These are phyloP conservation scores for Drosophila ambigua DNA, from an alignment of 1,140 invertebrate genomes.

Conservation along the genomic window DNA sequence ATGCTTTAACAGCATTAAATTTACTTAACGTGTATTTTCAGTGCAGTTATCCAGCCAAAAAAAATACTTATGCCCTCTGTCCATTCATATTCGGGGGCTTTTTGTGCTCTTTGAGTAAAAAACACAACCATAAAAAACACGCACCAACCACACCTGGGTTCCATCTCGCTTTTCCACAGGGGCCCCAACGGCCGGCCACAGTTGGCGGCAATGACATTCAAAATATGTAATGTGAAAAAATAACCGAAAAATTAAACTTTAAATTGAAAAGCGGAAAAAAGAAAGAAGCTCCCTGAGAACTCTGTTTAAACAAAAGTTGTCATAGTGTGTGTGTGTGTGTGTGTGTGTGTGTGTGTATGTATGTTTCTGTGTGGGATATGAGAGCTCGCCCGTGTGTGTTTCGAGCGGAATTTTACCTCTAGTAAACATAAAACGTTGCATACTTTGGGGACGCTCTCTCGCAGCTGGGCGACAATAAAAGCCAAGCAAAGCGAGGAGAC, in stretches of 20 bases:
- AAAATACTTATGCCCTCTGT: no score
- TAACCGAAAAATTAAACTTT: constrained; percentile 69
- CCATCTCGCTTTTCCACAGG: constrained; percentile 37
- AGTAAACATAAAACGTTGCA: constrained; percentile 79
- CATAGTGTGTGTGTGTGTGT: constrained; percentile 23
- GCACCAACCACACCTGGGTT: constrained; percentile 45
- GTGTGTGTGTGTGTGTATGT: background rate
- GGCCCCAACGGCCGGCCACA: constrained; percentile 33
- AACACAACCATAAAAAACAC: constrained; percentile 32
- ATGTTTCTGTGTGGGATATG: background rate
- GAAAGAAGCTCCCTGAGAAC: constrained; percentile 22
- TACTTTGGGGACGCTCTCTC: constrained; percentile 69
- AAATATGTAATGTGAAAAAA: constrained; percentile 62
- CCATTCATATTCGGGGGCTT: no score
- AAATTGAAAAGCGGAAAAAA: constrained; percentile 70
- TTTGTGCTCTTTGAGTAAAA: no score
- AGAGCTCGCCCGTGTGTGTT: background rate
- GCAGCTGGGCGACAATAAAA: constrained; percentile 80
- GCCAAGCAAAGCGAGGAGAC: constrained; percentile 47
- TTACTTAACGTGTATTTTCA: no score
- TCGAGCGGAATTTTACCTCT: constrained; percentile 57
- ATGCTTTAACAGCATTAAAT: no score
- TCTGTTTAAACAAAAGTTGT: constrained; percentile 59
- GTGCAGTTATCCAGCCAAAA: no score
- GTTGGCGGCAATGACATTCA: constrained; percentile 69